Base-by-base conservation (phyloP, 2,888 invertebrate species). In the Drosophila mimetica region DNA sequence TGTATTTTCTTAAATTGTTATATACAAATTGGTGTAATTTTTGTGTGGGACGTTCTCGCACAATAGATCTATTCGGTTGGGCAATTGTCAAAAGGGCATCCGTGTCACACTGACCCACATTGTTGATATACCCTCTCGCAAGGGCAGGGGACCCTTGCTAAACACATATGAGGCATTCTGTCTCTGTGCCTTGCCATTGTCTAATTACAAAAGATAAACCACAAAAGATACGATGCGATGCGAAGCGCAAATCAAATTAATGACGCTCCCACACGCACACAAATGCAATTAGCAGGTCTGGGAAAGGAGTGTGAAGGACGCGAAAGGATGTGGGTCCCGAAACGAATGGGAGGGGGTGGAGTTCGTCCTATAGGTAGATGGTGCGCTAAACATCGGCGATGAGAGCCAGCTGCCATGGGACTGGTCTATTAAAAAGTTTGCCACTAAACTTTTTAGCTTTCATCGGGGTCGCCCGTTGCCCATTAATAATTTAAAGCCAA, bases 191-290 rank as follows among this genome's bases (percentile, higher is more conserved):
- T 46, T 44, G 41, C 63, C 48, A 69, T 67, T 71, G 64, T 73
- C 57, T 84, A 75, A 81, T 75, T 81, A 75, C 47, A 79, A 83
- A 70, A 59, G 74, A 74, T 54, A 79, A 74, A 50, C 74, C 83
- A 72, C 76, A 63, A 76, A 75, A 76, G 71, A 63, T 55, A 64
- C 58, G 57, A 50, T 59, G 50, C 57, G 55, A 50, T 55, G 54
- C 57, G 59, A 60, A 57, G 71, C 75, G 71, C 50, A 75, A 80
- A 83, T 83, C 70, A 70, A 74, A 83, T 79, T 83, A 81, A 76
- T 65, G 55, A 7, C 42, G 52, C 46, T 42, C 59, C 44, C 61
- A 54, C 50, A 71, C 65, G 61, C 61, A 77, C 52, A 65, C 48
- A 77, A 76, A 75, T 74, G 60, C 64, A 67, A 64, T 73, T 77